These are phyloP conservation scores for Trachelipus rathkii DNA, from an alignment of 1,140 invertebrate species.

Conservation along the genomic window DNA sequence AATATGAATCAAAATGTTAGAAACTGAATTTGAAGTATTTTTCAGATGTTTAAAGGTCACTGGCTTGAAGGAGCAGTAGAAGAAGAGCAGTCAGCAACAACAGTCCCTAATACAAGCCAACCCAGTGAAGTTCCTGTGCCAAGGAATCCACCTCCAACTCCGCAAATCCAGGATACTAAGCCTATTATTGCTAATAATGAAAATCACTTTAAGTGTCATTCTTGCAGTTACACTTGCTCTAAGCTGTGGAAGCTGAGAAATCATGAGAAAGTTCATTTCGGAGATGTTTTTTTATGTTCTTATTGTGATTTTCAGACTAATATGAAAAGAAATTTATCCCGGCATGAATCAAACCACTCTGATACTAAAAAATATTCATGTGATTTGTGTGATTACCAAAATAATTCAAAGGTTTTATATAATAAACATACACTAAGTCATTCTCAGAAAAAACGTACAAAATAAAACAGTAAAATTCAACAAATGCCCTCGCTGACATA, in stretches of 20 bases:
- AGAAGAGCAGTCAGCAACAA: not conserved
- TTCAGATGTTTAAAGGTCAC: not conserved
- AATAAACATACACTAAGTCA: not conserved
- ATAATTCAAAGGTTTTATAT: not conserved
- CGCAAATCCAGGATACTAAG: not conserved
- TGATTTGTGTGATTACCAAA: not conserved
- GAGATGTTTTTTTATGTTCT: not conserved
- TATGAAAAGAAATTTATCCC: not conserved
- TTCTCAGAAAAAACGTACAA: conserved; percentile 1
- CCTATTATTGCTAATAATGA: not conserved
- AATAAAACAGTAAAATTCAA: conserved; percentile 6
- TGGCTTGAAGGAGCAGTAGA: not conserved
- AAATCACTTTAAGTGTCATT: not conserved
- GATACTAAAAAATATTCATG: not conserved
- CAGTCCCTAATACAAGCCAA: not conserved
- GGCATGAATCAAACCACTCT: not conserved
- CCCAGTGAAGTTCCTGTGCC: not conserved
- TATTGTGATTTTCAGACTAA: conserved; percentile 2
- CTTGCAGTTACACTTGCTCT: not conserved
- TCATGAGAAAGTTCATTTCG: not conserved
- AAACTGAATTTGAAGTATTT: not conserved
- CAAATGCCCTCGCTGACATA: not conserved
- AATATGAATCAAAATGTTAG: no score
- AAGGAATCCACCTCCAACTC: not conserved
- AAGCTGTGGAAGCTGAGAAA: not conserved